A percentile compares a stretch with the other conserved stretches of the same genome.
These are phyloP conservation scores for Protobothrops flavoviridis DNA, from an alignment of 2,113 vertebrate species.

Conservation along the genomic window DNA sequence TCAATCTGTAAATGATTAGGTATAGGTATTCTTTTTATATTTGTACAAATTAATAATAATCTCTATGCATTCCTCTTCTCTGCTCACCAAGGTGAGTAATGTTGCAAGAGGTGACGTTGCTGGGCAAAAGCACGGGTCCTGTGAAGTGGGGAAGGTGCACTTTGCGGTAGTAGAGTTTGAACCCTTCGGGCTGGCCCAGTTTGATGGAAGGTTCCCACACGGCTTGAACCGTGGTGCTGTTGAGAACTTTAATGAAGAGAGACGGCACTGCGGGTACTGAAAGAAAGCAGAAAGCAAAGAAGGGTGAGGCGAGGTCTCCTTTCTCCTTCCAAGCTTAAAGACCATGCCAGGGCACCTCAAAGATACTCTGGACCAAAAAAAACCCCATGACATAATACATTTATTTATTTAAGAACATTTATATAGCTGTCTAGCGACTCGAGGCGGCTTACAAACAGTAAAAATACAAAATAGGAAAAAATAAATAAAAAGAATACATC, in stretches of 20 bases:
- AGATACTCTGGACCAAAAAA: neutral
- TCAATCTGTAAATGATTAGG: no score
- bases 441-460: no score
- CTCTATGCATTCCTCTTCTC: neutral
- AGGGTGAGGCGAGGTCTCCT: neutral
- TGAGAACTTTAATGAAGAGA: conserved; percentile 85
- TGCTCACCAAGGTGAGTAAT: conserved; percentile 90
- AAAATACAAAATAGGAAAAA: no score
- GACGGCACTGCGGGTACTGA: conserved; percentile 88
- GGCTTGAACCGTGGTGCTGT: conserved; percentile 82
- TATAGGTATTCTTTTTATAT: no score
- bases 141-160: conserved; percentile 79
- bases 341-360: neutral
- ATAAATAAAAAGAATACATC: no score
- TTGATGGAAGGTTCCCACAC: conserved; percentile 88
- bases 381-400: neutral
- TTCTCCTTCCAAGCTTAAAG: neutral
- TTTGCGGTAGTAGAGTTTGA: conserved; percentile 89
- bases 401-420: no score
- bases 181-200: conserved; percentile 87
- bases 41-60: no score
- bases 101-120: conserved; percentile 85
- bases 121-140: conserved; percentile 84
- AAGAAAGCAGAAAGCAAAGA: conserved; percentile 50
- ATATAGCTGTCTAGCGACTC: no score